phyloP scores from a whole-genome alignment of 35 echinoderm and acorn worm genomes.

The Amphiura filiformis region DNA sequence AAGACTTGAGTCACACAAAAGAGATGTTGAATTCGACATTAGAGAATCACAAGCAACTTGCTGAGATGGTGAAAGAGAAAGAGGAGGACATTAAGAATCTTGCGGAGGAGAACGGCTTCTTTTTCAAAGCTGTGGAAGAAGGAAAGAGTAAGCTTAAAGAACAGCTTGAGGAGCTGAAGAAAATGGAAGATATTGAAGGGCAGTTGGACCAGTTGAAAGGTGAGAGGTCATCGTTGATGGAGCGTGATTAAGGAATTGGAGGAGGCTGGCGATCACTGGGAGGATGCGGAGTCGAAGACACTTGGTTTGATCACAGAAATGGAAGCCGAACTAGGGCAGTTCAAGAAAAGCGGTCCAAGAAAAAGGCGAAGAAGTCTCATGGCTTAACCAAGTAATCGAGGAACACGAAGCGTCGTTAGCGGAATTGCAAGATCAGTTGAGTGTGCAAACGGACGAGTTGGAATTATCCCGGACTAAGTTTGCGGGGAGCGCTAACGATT shows the following conservation, averaged over 20 bases:
- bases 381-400: background rate
- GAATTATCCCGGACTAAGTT: constrained; percentile 10
- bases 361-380: constrained; percentile 25
- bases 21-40: constrained; percentile 73
- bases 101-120: constrained; percentile 80
- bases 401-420: background rate
- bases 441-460: background rate
- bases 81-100: constrained; percentile 84
- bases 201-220: constrained; percentile 28
- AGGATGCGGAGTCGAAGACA: constrained; percentile 22
- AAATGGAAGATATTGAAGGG: constrained; percentile 27
- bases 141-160: constrained; percentile 58
- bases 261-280: constrained; percentile 17
- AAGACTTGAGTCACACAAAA: constrained; percentile 66
- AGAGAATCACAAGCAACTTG: constrained; percentile 67
- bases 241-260: constrained; percentile 22
- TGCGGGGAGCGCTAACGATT: background rate
- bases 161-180: constrained; percentile 23
- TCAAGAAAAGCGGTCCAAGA: background rate
- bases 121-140: constrained; percentile 73
- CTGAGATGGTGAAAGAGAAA: constrained; percentile 77
- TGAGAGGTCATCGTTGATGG: constrained; percentile 3
- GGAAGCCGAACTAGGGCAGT: constrained; percentile 31
- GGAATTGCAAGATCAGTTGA: constrained; percentile 9
- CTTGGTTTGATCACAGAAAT: constrained; percentile 20